Evolutionary conservation across 2,797 vertebrate species (phyloP).

Genomic region (Remorina albescens): DNA sequence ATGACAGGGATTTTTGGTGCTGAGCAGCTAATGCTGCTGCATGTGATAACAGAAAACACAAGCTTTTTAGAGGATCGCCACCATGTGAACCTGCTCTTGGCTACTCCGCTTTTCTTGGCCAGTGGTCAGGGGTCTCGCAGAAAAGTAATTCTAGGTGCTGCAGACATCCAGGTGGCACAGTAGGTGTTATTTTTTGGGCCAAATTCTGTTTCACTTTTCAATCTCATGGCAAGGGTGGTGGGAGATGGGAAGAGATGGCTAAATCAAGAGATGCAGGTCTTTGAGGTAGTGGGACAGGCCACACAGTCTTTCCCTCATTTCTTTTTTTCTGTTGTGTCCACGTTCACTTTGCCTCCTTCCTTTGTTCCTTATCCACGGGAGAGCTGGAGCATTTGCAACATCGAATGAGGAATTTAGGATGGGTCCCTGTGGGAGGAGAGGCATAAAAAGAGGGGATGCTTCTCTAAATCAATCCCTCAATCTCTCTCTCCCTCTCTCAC

Average conservation of each 20-base stretch:
- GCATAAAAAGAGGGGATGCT: constrained; percentile 36
- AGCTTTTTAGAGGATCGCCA: constrained; percentile 7
- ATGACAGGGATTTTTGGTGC: constrained; percentile 13
- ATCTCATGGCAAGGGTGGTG: constrained; percentile 7
- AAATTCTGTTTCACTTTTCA: constrained; percentile 26
- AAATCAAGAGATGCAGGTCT: constrained; percentile 43
- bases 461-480: constrained; percentile 61
- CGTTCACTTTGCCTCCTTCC: constrained; percentile 34
- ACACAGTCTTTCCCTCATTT: constrained; percentile 17
- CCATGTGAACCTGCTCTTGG: constrained; percentile 32
- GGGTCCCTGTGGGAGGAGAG: constrained; percentile 54
- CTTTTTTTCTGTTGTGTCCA: constrained; percentile 20
- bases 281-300: constrained; percentile 37
- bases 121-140: constrained; percentile 26
- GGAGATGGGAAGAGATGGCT: constrained; percentile 22
- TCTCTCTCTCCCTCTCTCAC: constrained; percentile 40
- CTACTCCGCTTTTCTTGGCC: constrained; percentile 24
- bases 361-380: constrained; percentile 59
- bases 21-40: background rate
- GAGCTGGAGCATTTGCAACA: constrained; percentile 42
- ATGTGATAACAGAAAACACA: background rate
- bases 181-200: constrained; percentile 35
- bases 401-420: constrained; percentile 42
- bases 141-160: constrained; percentile 6
- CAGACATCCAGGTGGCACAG: constrained; percentile 39